These are phyloP conservation scores for Phyllotis vaccarum DNA, from an alignment of 2,797 vertebrate species.

Conservation along the genomic window DNA sequence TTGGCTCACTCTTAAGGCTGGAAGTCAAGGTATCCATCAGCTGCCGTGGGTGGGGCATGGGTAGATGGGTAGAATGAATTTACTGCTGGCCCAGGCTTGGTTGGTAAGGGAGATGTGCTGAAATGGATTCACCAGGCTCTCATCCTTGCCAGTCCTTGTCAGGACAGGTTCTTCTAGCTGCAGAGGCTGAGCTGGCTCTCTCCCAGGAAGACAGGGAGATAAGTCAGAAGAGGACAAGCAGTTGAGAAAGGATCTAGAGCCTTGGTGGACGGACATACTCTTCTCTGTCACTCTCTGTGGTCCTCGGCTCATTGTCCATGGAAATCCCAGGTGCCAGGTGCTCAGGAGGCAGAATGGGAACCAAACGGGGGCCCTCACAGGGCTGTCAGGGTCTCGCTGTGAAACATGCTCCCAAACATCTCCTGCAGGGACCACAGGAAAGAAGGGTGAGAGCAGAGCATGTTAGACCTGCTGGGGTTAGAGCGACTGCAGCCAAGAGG, in stretches of 20 bases:
- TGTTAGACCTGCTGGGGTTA: neutral
- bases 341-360: neutral
- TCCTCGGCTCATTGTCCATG: neutral
- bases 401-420: conserved; percentile 92
- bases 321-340: neutral
- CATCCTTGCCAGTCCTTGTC: neutral
- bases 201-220: conserved; percentile 20
- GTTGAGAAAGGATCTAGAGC: neutral
- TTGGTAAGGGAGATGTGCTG: neutral
- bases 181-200: neutral
- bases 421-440: conserved; percentile 83
- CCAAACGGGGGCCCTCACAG: conserved; percentile 82
- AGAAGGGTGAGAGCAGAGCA: neutral
- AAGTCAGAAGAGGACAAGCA: neutral
- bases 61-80: neutral
- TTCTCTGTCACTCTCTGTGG: neutral
- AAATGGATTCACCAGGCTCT: neutral
- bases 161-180: neutral
- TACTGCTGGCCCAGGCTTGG: neutral
- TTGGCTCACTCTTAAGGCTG: neutral
- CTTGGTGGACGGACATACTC: neutral
- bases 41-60: neutral
- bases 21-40: neutral
- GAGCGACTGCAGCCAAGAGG: neutral
- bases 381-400: conserved; percentile 88